Evolutionary conservation across 2,113 vertebrate genomes (phyloP), one percentile per base, ranked within the genome.

Genomic region (Clinocottus analis): DNA sequence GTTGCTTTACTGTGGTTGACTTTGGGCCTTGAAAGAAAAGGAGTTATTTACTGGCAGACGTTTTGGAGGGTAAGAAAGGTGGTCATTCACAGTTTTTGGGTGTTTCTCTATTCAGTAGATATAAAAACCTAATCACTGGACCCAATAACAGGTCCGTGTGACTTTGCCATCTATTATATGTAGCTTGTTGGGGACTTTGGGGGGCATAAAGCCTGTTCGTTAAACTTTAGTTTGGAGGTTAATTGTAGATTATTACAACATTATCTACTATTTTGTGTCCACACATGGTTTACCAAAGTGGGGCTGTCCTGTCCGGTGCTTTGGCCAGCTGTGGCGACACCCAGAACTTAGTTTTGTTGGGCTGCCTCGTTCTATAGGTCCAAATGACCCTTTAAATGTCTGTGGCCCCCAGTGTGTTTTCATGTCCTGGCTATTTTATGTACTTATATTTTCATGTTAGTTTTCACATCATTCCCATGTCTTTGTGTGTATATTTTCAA

Each of bases 251-350:
- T 55, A 14, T 60, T 61, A 21, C 8, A 33, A 73, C 16, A 62
- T 86, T 85, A 67, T 82, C 75, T 81, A 86, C 82, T 79, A 84
- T 60, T 66, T 72, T 78, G 72, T 85, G 68, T 85, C 59, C 75
- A 70, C 35, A 69, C 53, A 74, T 83, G 66, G 85, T 88, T 90
- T 89, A 61, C 75, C 75, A 89, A 92, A 90, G 74, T 73, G 60
- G 69, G 77, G 53, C 83, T 53, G 12, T 31, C 59, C 47, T 58
- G 53, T 64, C 77, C 33, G 41, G 31, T 65, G 67, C 82, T 91
- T 94, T 91, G 85, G 86, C 66, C 87, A 92, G 83, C 82, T 63
- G 75, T 85, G 84, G 82, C 62, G 76, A 83, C 83, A 79, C 73
- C 76, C 77, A 75, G 39, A 79, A 64, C 64, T 49, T 51, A 65